Percentiles rank a stretch among this genome's conserved stretches.
These are phyloP conservation scores for Cosmia trapezina DNA, from an alignment of 2,888 invertebrate genomes.

Conservation along the genomic window DNA sequence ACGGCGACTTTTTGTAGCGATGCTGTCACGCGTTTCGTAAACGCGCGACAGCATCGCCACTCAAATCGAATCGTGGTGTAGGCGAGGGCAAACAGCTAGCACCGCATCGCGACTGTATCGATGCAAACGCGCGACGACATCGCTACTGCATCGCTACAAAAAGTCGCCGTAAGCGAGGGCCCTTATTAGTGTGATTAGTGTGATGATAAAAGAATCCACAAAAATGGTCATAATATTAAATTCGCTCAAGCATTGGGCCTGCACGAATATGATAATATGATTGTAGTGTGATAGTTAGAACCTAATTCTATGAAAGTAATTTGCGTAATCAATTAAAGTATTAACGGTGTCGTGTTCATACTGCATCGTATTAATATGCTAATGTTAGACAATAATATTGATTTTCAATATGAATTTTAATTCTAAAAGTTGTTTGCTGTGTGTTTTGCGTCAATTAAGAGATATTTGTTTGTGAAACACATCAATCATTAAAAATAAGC, in stretches of 20 bases:
- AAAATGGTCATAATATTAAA: not conserved
- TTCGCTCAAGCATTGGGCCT: not conserved
- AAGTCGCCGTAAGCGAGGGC: too few species aligned
- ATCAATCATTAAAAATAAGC: constrained; percentile 31
- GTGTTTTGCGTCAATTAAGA: constrained; percentile 5
- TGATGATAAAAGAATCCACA: too few species aligned
- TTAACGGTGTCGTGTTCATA: constrained; percentile 20
- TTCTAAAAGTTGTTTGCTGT: not conserved
- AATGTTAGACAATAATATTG: constrained; percentile 12
- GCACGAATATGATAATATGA: constrained; percentile 6
- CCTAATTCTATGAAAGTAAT: constrained; percentile 25
- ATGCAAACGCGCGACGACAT: too few species aligned
- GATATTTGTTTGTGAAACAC: constrained; percentile 12
- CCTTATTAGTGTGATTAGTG: too few species aligned
- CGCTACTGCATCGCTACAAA: too few species aligned
- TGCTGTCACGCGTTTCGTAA: too few species aligned
- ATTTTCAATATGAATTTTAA: constrained; percentile 6
- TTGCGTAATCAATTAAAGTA: constrained; percentile 36
- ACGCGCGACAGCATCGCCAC: too few species aligned
- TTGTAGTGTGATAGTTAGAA: not conserved
- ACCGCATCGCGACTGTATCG: too few species aligned
- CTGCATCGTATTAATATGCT: constrained; percentile 20
- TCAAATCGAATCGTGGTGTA: too few species aligned
- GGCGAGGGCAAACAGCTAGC: too few species aligned
- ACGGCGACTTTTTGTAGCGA: too few species aligned